Evolutionary conservation across 2,113 vertebrate genomes (phyloP).

Genomic region (Aphelocoma coerulescens): DNA sequence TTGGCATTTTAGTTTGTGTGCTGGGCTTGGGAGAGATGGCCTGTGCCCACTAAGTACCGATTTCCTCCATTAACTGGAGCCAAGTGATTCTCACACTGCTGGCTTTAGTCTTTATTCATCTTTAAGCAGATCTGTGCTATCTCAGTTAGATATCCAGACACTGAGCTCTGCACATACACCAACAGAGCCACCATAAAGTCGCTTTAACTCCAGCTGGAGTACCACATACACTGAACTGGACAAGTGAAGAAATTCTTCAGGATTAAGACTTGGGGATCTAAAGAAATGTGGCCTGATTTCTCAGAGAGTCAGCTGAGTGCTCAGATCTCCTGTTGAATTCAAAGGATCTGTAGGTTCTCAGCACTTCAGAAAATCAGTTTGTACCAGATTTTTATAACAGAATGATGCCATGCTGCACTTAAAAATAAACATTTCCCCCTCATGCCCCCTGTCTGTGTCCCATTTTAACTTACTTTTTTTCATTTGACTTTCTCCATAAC

Average conservation of each 20-base stretch:
- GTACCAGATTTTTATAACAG: conserved; percentile 50
- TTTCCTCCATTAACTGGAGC: background rate
- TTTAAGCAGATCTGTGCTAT: background rate
- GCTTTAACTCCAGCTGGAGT: background rate
- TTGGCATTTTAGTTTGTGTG: background rate
- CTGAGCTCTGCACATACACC: background rate
- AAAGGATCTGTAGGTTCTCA: conserved; percentile 25
- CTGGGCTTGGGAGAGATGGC: background rate
- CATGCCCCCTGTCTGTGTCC: background rate
- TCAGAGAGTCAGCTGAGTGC: background rate
- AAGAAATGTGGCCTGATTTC: conserved; percentile 5
- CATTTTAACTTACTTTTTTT: conserved; percentile 33
- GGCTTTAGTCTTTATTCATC: background rate
- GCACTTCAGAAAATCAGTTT: conserved; percentile 33
- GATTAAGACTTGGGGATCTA: background rate
- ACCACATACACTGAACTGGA: background rate
- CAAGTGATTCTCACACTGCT: background rate
- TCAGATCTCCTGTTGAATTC: conserved; percentile 35
- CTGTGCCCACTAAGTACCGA: background rate
- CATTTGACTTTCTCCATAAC: background rate
- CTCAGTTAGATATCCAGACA: background rate
- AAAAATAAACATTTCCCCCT: conserved; percentile 46
- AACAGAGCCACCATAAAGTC: background rate
- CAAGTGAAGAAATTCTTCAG: background rate
- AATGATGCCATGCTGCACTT: conserved; percentile 50